A percentile compares a stretch with the other conserved stretches of the same genome.
Evolutionary conservation across 2,797 vertebrate genomes (phyloP).

Genomic region (Eremophila alpestris): DNA sequence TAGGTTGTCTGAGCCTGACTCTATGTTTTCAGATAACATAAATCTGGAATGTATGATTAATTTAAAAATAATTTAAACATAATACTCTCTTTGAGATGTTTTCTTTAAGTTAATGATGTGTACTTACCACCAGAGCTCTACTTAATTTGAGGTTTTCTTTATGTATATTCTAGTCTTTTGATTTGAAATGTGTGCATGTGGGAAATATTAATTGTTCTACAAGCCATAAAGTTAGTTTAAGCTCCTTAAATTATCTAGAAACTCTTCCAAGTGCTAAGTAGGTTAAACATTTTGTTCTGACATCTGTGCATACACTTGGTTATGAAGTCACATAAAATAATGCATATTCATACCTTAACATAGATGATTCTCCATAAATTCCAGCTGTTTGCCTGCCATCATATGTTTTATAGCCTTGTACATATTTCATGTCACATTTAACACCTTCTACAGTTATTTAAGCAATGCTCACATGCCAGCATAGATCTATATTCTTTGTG

Average conservation of each 20-base stretch:
- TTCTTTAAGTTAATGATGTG: not conserved
- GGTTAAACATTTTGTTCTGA: not conserved
- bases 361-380: constrained; percentile 8
- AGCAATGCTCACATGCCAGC: not conserved
- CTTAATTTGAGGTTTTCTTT: not conserved
- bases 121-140: not conserved
- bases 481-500: not conserved
- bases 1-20: not conserved
- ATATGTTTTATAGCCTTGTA: not conserved
- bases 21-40: not conserved
- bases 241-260: not conserved
- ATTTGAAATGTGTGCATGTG: not conserved
- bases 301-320: not conserved
- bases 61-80: not conserved
- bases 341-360: not conserved
- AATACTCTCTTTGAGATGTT: not conserved
- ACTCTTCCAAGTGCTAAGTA: not conserved
- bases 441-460: not conserved
- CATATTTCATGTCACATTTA: constrained; percentile 5
- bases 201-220: not conserved
- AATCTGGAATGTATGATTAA: not conserved
- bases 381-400: not conserved
- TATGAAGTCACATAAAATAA: not conserved
- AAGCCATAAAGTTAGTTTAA: not conserved
- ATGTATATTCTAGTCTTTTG: not conserved